These are phyloP conservation scores for Etheostoma perlongum DNA, from an alignment of 2,797 vertebrate genomes.

Conservation along the genomic window DNA sequence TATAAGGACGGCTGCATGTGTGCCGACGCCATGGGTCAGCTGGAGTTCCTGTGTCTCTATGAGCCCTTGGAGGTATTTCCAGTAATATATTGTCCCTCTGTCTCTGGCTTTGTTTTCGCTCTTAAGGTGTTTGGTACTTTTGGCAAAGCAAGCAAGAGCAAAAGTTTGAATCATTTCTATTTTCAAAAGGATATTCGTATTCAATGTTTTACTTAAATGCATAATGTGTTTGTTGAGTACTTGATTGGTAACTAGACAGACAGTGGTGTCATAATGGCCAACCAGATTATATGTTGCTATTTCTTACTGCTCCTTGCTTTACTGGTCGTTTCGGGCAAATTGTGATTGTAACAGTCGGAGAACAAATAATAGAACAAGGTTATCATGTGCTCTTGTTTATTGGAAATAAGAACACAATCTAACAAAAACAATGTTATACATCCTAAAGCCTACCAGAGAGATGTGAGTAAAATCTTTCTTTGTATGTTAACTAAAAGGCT, in stretches of 20 bases:
- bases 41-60: not conserved
- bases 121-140: no score
- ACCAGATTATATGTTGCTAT: not conserved
- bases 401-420: conserved; percentile 80
- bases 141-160: not conserved
- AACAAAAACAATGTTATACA: conserved; percentile 77
- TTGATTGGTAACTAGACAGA: not conserved
- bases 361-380: conserved; percentile 68
- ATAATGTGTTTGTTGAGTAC: not conserved
- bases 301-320: not conserved
- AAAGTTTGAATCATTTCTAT: not conserved
- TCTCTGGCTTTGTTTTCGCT: not conserved
- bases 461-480: conserved; percentile 55
- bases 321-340: not conserved
- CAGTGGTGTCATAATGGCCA: not conserved
- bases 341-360: conserved; percentile 8
- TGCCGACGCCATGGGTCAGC: not conserved
- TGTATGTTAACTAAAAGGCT: conserved; percentile 42
- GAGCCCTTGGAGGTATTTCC: not conserved
- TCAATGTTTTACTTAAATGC: not conserved
- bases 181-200: not conserved
- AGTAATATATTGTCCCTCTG: not conserved
- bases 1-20: not conserved
- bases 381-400: conserved; percentile 81
- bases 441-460: conserved; percentile 67